A percentile compares a stretch with the other conserved stretches of the same genome.
phyloP scores from a whole-genome alignment of 2,113 vertebrate species.

The Xiphorhynchus elegans region DNA sequence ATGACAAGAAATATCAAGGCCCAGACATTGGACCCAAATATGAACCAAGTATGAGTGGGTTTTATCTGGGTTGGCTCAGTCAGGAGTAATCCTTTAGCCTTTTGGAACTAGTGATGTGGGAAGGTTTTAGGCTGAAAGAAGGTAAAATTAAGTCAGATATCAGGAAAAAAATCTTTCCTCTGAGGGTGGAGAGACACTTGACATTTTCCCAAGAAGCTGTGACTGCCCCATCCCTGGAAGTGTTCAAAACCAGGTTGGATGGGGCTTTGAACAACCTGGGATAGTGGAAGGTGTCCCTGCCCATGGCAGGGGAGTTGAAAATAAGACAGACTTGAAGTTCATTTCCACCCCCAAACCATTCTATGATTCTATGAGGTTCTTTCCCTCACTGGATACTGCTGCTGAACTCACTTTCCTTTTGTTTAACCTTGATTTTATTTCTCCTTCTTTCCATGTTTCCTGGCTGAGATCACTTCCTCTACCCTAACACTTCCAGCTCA shows the following conservation, averaged over 20 bases:
- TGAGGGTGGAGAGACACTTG: not conserved
- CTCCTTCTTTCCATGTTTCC: not conserved
- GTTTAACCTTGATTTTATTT: not conserved
- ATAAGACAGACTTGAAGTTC: not conserved
- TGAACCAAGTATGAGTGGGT: fast-evolving
- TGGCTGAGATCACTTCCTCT: not conserved
- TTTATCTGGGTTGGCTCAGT: not conserved
- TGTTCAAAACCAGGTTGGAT: not conserved
- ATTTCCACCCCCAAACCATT: not conserved
- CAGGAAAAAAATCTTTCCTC: not conserved
- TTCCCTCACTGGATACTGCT: not conserved
- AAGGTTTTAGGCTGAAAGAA: not conserved
- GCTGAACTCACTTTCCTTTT: not conserved
- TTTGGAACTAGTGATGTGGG: not conserved
- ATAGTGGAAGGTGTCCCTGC: not conserved
- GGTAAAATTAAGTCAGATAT: not conserved
- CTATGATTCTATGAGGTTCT: not conserved
- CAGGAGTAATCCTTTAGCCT: not conserved
- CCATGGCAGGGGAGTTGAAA: not conserved
- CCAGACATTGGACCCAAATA: not conserved
- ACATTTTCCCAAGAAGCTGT: not conserved
- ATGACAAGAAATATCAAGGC: not conserved
- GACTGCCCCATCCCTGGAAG: not conserved
- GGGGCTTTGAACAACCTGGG: not conserved
- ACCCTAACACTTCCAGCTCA: fast-evolving